Conservation (phyloP, 35 echinoderm and acorn worm species). For the Nesometra sesokonis region DNA sequence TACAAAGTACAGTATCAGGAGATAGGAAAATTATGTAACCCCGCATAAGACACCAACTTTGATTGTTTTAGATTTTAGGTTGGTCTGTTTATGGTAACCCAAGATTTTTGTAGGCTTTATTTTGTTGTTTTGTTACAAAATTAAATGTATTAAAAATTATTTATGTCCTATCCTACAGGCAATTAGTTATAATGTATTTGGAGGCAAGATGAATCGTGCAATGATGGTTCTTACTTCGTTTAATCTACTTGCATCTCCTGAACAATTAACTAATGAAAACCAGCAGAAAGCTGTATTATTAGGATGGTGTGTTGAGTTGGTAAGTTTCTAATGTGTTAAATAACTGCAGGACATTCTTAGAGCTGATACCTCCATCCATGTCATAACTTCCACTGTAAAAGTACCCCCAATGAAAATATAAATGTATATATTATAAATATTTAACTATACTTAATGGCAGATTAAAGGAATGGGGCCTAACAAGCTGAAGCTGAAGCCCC, state of each 20-base stretch:
- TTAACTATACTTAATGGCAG: too few species aligned
- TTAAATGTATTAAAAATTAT: neutral
- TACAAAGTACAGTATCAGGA: too few species aligned
- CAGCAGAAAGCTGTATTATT: slow-evolving; percentile 64
- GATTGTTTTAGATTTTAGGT: too few species aligned
- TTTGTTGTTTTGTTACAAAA: neutral
- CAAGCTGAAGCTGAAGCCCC: too few species aligned
- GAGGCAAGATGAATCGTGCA: slow-evolving; percentile 80
- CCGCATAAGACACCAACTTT: too few species aligned
- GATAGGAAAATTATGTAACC: too few species aligned
- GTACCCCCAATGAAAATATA: neutral
- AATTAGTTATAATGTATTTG: slow-evolving; percentile 63
- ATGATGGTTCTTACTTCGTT: slow-evolving; percentile 62
- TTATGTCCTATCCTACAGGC: slow-evolving; percentile 36
- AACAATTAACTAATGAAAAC: slow-evolving; percentile 50
- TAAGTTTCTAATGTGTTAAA: slow-evolving; percentile 6
- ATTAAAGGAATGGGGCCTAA: too few species aligned
- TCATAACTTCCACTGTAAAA: neutral
- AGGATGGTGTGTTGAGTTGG: slow-evolving; percentile 94
- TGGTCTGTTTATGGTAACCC: too few species aligned
- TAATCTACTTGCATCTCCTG: slow-evolving; percentile 33
- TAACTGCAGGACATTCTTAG: neutral
- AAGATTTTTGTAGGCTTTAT: neutral
- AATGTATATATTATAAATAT: too few species aligned
- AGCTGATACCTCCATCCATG: neutral